Conservation (phyloP, 2,797 vertebrate genomes). For the Emydoidea blandingii region DNA sequence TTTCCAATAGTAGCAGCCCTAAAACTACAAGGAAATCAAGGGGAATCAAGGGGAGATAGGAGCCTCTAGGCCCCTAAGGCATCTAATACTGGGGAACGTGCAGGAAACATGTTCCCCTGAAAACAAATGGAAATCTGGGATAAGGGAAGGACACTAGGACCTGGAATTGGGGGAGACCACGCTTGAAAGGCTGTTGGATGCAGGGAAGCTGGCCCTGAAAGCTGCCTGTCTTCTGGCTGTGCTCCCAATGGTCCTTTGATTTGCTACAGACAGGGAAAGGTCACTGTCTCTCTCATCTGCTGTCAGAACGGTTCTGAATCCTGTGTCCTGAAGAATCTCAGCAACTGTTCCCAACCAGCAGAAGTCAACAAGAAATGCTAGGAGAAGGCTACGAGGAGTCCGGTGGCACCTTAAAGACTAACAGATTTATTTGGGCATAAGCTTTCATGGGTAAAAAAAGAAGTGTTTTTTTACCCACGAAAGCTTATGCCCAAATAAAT, state of each 20-base stretch:
- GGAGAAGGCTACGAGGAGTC: no score
- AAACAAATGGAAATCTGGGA: background rate
- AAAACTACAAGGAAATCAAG: background rate
- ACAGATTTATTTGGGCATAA: no score
- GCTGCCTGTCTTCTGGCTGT: background rate
- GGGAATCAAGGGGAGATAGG: background rate
- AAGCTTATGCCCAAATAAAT: no score
- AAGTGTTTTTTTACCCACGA: no score
- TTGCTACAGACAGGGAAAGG: background rate
- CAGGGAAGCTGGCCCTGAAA: background rate
- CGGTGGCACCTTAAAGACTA: no score
- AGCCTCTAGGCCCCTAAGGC: background rate
- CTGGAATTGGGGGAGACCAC: background rate
- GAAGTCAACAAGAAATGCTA: background rate
- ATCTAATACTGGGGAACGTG: background rate
- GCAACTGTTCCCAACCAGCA: background rate
- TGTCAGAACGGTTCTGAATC: background rate
- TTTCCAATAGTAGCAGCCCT: background rate
- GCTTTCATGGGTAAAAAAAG: no score
- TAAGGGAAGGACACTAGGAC: background rate
- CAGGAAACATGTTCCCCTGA: background rate
- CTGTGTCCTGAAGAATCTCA: background rate
- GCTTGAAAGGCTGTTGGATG: background rate
- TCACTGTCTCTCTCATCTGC: background rate
- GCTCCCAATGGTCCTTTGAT: background rate